These are phyloP conservation scores for Diprion similis DNA, from an alignment of 1,140 invertebrate species.

Conservation along the genomic window DNA sequence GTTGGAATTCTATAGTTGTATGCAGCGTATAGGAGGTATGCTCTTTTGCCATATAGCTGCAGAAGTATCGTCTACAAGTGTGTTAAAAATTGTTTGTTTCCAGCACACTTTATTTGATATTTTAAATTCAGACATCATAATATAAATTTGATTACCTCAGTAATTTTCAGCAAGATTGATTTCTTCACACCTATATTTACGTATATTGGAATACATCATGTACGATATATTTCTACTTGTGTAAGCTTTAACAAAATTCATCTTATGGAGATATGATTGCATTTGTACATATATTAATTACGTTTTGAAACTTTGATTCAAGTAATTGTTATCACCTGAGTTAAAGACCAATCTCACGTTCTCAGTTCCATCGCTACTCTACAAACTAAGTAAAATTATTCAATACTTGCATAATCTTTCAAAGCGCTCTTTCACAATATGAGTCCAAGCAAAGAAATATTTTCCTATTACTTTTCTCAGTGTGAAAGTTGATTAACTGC, in stretches of 20 bases:
- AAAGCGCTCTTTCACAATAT: background rate
- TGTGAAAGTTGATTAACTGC: conserved; percentile 55
- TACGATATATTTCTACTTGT: background rate
- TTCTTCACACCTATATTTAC: background rate
- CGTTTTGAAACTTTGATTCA: background rate
- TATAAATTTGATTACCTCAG: background rate
- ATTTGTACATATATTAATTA: no score
- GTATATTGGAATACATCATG: background rate
- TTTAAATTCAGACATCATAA: background rate
- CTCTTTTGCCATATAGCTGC: no score
- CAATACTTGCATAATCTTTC: background rate
- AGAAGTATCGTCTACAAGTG: no score
- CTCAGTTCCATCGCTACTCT: no score
- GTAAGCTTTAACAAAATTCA: background rate
- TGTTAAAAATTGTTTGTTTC: background rate
- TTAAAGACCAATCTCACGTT: no score
- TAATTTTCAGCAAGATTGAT: background rate
- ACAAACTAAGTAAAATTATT: background rate
- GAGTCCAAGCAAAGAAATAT: background rate
- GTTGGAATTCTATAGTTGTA: no score
- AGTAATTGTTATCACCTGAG: background rate
- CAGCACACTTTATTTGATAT: background rate
- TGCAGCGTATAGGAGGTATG: no score
- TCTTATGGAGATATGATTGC: background rate
- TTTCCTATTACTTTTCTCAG: conserved; percentile 38